Evolutionary conservation across 2,113 vertebrate genomes (phyloP).

Genomic region (Larimichthys polyactis): DNA sequence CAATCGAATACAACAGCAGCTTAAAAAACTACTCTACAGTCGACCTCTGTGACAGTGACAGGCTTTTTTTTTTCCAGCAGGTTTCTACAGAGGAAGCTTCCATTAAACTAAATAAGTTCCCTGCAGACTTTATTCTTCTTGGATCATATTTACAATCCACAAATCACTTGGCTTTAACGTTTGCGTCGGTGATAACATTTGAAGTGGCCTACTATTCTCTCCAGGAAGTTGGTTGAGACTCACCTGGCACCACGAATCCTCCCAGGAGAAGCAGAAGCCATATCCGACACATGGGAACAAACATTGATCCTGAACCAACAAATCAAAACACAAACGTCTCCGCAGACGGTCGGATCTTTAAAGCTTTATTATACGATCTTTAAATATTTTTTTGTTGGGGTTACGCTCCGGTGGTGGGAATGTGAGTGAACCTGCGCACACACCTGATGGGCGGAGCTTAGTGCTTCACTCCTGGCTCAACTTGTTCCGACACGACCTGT

Average conservation of each 20-base stretch:
- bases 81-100: not conserved
- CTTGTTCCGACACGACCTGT: slow-evolving; percentile 1
- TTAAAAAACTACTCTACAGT: not conserved
- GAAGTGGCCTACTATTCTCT: not conserved
- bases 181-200: too few relatives aligned
- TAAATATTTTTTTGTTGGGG: not conserved
- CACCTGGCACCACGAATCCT: slow-evolving; percentile 76
- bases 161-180: not conserved
- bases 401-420: not conserved
- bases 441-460: slow-evolving; percentile 65
- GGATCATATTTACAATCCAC: too few relatives aligned
- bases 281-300: slow-evolving; percentile 58
- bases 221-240: slow-evolving; percentile 63
- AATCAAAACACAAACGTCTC: not conserved
- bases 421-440: slow-evolving; percentile 4
- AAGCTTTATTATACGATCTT: too few relatives aligned
- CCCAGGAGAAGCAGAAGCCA: slow-evolving; percentile 74
- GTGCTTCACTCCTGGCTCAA: slow-evolving; percentile 29
- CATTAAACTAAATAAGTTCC: not conserved
- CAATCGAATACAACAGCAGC: not conserved
- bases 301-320: slow-evolving; percentile 27
- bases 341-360: not conserved
- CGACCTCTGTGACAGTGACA: not conserved
- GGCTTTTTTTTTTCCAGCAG: too few relatives aligned
- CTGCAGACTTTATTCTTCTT: not conserved